Conservation (phyloP, 2,113 vertebrate genomes). For the Nipponia nippon region DNA sequence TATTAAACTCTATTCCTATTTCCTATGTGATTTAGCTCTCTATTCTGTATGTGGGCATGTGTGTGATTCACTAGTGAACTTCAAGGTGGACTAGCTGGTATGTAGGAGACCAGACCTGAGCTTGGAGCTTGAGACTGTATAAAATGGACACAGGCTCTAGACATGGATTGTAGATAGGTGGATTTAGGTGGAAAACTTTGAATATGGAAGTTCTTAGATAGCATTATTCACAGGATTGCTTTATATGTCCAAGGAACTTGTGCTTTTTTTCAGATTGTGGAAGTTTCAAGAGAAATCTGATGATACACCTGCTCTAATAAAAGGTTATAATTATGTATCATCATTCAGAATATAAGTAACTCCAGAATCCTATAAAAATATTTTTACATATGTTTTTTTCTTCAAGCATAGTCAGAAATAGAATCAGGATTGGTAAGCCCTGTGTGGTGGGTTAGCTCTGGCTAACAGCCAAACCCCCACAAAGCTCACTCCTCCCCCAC, state of each 20-base stretch:
- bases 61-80: not conserved
- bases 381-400: not conserved
- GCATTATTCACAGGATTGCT: not conserved
- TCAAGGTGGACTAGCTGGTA: not conserved
- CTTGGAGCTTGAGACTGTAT: not conserved
- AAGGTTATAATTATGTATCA: not conserved
- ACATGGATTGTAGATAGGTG: not conserved
- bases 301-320: not conserved
- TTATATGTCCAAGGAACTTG: not conserved
- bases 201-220: not conserved
- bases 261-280: not conserved
- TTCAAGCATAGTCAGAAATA: not conserved
- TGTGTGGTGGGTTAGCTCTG: not conserved
- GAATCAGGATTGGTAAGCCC: not conserved
- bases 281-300: not conserved
- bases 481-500: not conserved
- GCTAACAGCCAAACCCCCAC: not conserved
- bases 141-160: not conserved
- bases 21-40: not conserved
- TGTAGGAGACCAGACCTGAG: not conserved
- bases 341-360: not conserved
- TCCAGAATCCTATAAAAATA: not conserved
- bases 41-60: not conserved
- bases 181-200: not conserved
- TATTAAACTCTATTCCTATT: not conserved